These are phyloP conservation scores for Glyptemys insculpta DNA, from an alignment of 2,797 vertebrate genomes.

Conservation along the genomic window DNA sequence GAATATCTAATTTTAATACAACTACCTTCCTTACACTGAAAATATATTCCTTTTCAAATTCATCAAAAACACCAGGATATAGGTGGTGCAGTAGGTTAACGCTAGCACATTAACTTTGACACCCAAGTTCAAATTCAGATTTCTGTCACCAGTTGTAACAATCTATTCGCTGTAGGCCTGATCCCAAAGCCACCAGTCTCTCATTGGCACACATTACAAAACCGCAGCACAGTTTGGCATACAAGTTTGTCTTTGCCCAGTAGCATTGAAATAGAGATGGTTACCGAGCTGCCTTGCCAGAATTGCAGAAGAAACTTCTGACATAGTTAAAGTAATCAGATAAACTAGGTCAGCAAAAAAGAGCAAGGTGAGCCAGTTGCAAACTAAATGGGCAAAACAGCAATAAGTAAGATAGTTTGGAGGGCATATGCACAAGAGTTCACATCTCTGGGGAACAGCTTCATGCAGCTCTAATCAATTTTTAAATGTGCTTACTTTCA, in stretches of 20 bases:
- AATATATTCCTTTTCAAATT: background rate
- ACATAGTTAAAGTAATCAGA: background rate
- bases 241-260: rapidly evolving
- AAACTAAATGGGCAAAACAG: background rate
- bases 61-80: background rate
- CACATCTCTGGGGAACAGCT: background rate
- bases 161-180: background rate
- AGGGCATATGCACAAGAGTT: background rate
- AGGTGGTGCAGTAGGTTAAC: background rate
- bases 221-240: background rate
- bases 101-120: too few relatives aligned
- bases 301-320: background rate
- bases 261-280: background rate
- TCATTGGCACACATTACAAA: background rate
- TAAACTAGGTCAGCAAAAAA: constrained; percentile 9
- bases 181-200: background rate
- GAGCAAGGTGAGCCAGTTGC: constrained; percentile 23
- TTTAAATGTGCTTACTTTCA: background rate
- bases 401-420: background rate
- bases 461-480: constrained; percentile 1
- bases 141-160: background rate
- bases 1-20: background rate
- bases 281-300: background rate
- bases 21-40: background rate
- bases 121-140: background rate